Evolutionary conservation across 1,140 invertebrate species (phyloP).

Genomic region (Cheumatopsyche charites): DNA sequence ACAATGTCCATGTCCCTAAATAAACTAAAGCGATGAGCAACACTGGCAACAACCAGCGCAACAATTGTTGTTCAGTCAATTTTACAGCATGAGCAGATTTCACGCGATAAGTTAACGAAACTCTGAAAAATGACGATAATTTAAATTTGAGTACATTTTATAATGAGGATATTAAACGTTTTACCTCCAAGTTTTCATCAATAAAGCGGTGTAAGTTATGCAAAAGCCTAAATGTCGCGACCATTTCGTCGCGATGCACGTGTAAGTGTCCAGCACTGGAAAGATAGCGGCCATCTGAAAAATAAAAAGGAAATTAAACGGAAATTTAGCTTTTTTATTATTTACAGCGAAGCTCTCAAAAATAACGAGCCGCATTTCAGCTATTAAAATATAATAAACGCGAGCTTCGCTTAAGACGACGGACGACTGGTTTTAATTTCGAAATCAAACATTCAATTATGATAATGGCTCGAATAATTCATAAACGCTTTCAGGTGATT

Average conservation of each 20-base stretch:
- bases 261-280: constrained; percentile 77
- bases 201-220: constrained; percentile 86
- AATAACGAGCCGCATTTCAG: no score
- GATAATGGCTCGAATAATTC: no score
- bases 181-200: constrained; percentile 93
- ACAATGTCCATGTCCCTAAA: constrained; percentile 86
- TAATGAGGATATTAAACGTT: background rate
- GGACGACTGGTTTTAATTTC: no score
- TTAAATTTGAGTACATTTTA: constrained; percentile 3
- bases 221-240: constrained; percentile 89
- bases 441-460: no score
- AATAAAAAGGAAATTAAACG: background rate
- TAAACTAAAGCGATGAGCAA: constrained; percentile 87
- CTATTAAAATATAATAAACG: no score
- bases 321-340: background rate
- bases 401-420: no score
- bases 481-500: no score
- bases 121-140: constrained; percentile 62
- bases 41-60: constrained; percentile 92
- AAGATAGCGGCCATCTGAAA: constrained; percentile 89
- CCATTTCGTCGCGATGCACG: constrained; percentile 90
- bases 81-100: constrained; percentile 93
- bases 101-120: constrained; percentile 91
- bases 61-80: constrained; percentile 85
- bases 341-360: background rate